A percentile compares a stretch with the other conserved stretches of the same genome.
These are phyloP conservation scores for Anolis sagrei DNA, from an alignment of 2,113 vertebrate genomes.

Conservation along the genomic window DNA sequence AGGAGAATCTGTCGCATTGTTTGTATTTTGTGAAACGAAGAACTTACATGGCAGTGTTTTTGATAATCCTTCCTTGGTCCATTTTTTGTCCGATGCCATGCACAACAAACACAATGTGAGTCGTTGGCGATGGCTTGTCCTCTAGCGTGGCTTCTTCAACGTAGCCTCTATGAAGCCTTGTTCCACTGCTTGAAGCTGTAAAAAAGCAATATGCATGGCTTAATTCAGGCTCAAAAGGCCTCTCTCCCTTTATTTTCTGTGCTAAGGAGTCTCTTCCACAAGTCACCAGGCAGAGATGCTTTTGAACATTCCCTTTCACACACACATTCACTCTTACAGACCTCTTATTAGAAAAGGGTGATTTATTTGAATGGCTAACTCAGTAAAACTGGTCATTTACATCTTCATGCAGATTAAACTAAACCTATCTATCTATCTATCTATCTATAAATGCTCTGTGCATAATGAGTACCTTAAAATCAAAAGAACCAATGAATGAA, in stretches of 20 bases:
- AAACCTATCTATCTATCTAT: no score
- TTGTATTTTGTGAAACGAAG: neutral
- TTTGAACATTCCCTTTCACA: neutral
- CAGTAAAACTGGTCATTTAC: neutral
- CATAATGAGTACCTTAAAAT: no score
- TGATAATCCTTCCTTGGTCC: slow-evolving; percentile 98
- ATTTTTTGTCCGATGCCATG: slow-evolving; percentile 99
- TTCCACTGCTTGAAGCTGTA: slow-evolving; percentile 97
- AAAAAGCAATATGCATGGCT: slow-evolving; percentile 12
- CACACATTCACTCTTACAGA: neutral
- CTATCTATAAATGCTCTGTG: no score
- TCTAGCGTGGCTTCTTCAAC: slow-evolving; percentile 96
- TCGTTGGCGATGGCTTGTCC: slow-evolving; percentile 93
- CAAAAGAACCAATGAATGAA: no score
- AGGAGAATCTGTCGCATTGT: no score
- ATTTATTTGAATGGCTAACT: neutral
- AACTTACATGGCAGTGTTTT: slow-evolving; percentile 98
- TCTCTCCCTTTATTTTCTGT: neutral
- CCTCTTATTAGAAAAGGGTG: neutral
- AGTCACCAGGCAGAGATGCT: neutral
- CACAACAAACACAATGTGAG: slow-evolving; percentile 97
- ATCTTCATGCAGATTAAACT: neutral
- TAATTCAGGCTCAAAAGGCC: neutral
- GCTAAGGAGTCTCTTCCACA: neutral
- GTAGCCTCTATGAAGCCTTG: slow-evolving; percentile 93